These are phyloP conservation scores for Volucella inanis DNA, from an alignment of 2,888 invertebrate genomes.

Conservation along the genomic window DNA sequence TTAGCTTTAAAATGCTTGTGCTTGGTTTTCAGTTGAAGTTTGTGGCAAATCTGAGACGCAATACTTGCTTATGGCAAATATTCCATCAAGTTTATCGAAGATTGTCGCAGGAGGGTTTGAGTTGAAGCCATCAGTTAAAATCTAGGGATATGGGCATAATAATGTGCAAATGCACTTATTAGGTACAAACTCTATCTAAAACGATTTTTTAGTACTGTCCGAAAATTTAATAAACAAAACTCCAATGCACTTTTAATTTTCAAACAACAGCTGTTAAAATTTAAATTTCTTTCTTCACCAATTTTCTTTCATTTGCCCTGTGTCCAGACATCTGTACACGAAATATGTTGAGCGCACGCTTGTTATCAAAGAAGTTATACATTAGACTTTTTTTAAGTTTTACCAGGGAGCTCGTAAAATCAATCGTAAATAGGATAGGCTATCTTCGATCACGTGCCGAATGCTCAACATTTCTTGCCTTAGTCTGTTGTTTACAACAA, in stretches of 20 bases:
- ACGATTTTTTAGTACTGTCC: not conserved
- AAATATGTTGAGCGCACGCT: too few species aligned
- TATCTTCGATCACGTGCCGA: too few species aligned
- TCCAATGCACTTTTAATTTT: not conserved
- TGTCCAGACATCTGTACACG: too few species aligned
- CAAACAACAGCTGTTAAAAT: constrained; percentile 30
- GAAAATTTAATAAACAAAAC: constrained; percentile 33
- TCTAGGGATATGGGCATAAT: constrained; percentile 70
- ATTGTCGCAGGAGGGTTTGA: constrained; percentile 57
- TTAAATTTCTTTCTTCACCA: too few species aligned
- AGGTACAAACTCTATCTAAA: not conserved
- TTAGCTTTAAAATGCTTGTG: not conserved
- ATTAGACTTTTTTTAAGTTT: too few species aligned
- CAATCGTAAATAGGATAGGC: too few species aligned
- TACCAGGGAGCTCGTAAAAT: too few species aligned
- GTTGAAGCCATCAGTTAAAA: constrained; percentile 59
- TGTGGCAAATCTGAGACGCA: constrained; percentile 12
- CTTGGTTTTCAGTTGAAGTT: not conserved
- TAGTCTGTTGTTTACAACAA: too few species aligned
- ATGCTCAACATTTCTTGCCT: too few species aligned
- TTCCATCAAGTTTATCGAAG: constrained; percentile 66
- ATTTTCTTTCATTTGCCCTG: too few species aligned
- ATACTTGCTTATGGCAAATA: constrained; percentile 49
- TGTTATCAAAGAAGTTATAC: too few species aligned
- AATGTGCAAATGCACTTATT: not conserved